Conservation (phyloP, 35 echinoderm and acorn worm species). For the Hemicentrotus pulcherrimus region DNA sequence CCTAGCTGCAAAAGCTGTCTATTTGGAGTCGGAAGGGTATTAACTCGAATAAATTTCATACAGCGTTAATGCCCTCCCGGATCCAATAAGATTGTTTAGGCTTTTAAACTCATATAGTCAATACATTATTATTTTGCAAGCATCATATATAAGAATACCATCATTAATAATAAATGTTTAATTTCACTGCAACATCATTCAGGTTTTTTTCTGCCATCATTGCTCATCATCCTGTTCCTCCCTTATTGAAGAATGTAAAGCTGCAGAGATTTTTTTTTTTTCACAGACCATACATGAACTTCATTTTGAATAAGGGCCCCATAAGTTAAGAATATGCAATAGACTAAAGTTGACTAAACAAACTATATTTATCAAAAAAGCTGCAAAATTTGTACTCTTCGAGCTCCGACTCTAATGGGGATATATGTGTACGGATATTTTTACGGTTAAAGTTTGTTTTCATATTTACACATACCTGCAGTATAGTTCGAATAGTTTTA, state of each 20-base stretch:
- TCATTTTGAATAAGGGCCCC: too few species aligned
- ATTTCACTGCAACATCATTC: background rate
- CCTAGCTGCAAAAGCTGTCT: background rate
- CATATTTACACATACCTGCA: background rate
- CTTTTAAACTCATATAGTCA: too few species aligned
- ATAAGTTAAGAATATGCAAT: too few species aligned
- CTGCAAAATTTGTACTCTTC: background rate
- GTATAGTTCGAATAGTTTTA: too few species aligned
- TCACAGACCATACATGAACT: too few species aligned
- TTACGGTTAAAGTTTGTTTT: background rate
- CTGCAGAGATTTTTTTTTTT: too few species aligned
- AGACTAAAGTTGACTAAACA: too few species aligned
- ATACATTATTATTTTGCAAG: background rate
- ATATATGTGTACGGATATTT: background rate
- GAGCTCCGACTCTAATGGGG: background rate
- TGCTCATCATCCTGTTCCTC: background rate
- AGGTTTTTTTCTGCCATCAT: background rate
- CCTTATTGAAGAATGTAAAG: too few species aligned
- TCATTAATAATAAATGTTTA: background rate
- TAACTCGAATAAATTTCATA: too few species aligned
- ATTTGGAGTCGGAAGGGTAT: too few species aligned
- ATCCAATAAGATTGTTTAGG: background rate
- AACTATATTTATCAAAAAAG: too few species aligned
- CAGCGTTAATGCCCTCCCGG: too few species aligned
- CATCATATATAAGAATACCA: background rate